phyloP scores from a whole-genome alignment of 1,140 invertebrate genomes.

The Drosophila mauritiana region DNA sequence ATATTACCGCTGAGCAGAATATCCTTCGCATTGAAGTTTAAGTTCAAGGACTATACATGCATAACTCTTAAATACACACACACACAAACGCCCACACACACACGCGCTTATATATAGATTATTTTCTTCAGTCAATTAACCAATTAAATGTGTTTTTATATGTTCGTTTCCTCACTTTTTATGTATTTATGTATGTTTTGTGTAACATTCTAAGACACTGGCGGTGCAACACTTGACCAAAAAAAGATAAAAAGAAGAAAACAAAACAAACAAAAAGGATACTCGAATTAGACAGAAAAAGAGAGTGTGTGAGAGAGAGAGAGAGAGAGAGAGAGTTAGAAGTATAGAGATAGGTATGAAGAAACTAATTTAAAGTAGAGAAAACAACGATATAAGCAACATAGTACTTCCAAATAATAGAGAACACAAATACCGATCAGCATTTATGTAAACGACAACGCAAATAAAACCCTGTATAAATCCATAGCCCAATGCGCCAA shows the following conservation, averaged over 20 bases:
- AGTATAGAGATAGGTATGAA: not conserved
- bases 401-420: slow-evolving; percentile 68
- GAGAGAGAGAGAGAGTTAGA: slow-evolving; percentile 6
- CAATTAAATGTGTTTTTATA: slow-evolving; percentile 29
- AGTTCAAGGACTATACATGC: slow-evolving; percentile 6
- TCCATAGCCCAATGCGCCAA: slow-evolving; percentile 12
- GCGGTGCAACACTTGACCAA: slow-evolving; percentile 63
- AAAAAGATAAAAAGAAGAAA: slow-evolving; percentile 17
- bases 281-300: slow-evolving; percentile 44
- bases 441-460: slow-evolving; percentile 40
- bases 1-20: slow-evolving; percentile 14
- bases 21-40: slow-evolving; percentile 7
- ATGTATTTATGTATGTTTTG: slow-evolving; percentile 34
- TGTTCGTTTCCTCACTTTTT: slow-evolving; percentile 27
- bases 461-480: slow-evolving; percentile 45
- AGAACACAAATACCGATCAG: slow-evolving; percentile 32
- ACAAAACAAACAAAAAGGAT: slow-evolving; percentile 20
- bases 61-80: slow-evolving; percentile 13
- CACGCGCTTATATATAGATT: slow-evolving; percentile 22
- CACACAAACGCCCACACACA: slow-evolving; percentile 5
- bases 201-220: slow-evolving; percentile 51
- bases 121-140: slow-evolving; percentile 45
- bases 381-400: slow-evolving; percentile 75
- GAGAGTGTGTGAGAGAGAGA: slow-evolving; percentile 26
- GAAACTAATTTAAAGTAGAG: slow-evolving; percentile 53